A percentile compares a stretch with the other conserved stretches of the same genome.
phyloP scores from a whole-genome alignment of 1,140 invertebrate species.

The Drosophila lacteicornis region DNA sequence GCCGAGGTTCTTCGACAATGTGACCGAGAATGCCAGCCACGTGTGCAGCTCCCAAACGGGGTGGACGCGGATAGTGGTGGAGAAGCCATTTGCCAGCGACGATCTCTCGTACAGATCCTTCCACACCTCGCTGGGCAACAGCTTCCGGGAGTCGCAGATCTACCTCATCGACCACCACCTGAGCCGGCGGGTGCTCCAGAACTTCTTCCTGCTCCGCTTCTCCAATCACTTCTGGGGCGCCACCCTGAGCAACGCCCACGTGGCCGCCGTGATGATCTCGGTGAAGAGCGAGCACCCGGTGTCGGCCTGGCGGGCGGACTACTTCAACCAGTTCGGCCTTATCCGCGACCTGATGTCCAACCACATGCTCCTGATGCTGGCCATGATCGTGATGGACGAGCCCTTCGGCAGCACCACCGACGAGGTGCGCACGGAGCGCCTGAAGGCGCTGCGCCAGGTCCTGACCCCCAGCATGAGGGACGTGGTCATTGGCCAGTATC shows the following conservation, averaged over 20 bases:
- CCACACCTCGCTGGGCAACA: conserved; percentile 39
- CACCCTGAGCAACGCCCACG: conserved; percentile 58
- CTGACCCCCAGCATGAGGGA: conserved; percentile 36
- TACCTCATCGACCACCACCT: conserved; percentile 70
- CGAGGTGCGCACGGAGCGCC: conserved; percentile 54
- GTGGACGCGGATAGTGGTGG: conserved; percentile 59
- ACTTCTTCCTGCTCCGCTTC: conserved; percentile 43
- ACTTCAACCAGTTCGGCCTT: conserved; percentile 64
- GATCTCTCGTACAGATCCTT: conserved; percentile 44
- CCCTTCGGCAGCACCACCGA: conserved; percentile 46
- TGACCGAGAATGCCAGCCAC: conserved; percentile 39
- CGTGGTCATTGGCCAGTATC: conserved; percentile 59
- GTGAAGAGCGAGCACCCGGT: conserved; percentile 54
- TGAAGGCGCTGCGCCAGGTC: conserved; percentile 49
- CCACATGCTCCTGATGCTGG: conserved; percentile 62
- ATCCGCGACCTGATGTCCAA: conserved; percentile 64
- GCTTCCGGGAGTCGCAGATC: conserved; percentile 64
- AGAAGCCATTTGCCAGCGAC: conserved; percentile 66
- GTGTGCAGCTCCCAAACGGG: conserved; percentile 49
- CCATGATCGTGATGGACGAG: conserved; percentile 62
- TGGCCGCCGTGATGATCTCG: conserved; percentile 63
- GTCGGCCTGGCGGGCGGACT: conserved; percentile 26
- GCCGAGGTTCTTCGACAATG: conserved; percentile 48
- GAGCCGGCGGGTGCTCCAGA: conserved; percentile 49
- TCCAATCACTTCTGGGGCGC: conserved; percentile 54